Conservation (phyloP, 1,140 invertebrate species). For the Idris sp. region DNA sequence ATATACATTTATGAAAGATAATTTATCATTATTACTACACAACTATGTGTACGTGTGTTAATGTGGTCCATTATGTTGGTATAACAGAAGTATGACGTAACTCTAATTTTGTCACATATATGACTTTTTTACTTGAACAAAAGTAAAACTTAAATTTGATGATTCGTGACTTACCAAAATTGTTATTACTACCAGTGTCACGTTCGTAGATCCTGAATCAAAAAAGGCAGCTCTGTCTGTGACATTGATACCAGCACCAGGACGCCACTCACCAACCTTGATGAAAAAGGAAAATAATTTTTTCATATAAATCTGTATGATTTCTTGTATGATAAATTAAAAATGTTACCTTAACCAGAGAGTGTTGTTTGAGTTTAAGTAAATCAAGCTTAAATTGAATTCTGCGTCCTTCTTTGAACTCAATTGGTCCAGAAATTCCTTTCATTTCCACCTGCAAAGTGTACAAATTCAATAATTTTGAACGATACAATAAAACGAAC, state of each 20-base stretch:
- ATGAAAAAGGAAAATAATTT: not conserved
- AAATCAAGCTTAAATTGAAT: slow-evolving; percentile 87
- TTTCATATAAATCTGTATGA: not conserved
- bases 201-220: slow-evolving; percentile 81
- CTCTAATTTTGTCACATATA: not conserved
- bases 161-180: slow-evolving; percentile 79
- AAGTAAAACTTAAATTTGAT: not conserved
- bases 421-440: slow-evolving; percentile 87
- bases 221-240: slow-evolving; percentile 81
- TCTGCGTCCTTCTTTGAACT: slow-evolving; percentile 87
- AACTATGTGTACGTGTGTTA: no score
- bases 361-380: slow-evolving; percentile 86
- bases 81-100: not conserved
- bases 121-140: slow-evolving; percentile 4
- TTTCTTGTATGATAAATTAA: no score
- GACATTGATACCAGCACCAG: slow-evolving; percentile 79
- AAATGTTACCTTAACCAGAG: slow-evolving; percentile 80
- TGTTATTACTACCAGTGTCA: slow-evolving; percentile 83
- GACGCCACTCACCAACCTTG: slow-evolving; percentile 82
- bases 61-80: no score
- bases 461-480: slow-evolving; percentile 9
- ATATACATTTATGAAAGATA: no score
- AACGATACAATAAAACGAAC: no score
- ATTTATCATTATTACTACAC: no score
- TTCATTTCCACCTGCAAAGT: slow-evolving; percentile 83